phyloP scores from a whole-genome alignment of 2,113 vertebrate genomes.

The Hyaena hyaena region DNA sequence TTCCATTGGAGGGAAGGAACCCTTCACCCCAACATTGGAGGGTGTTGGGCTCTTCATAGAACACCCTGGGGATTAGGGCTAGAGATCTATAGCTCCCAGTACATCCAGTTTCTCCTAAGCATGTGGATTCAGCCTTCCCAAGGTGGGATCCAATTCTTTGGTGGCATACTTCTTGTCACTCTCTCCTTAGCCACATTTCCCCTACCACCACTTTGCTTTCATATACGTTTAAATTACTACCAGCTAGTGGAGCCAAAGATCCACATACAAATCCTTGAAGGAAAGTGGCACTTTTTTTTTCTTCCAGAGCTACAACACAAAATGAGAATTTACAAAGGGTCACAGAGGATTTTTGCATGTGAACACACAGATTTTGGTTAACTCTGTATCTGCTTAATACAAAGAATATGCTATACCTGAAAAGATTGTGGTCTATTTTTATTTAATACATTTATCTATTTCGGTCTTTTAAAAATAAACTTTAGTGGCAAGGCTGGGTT shows the following conservation, averaged over 20 bases:
- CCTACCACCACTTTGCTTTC: not conserved
- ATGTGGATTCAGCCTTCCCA: not conserved
- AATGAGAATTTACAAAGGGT: constrained; percentile 68
- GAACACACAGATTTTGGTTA: constrained; percentile 56
- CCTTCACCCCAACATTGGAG: not conserved
- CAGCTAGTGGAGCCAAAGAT: constrained; percentile 87
- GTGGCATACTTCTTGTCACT: not conserved
- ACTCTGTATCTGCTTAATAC: constrained; percentile 38
- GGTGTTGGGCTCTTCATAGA: not conserved
- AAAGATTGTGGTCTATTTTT: constrained; percentile 41
- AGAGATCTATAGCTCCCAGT: not conserved
- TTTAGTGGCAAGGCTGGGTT: not conserved
- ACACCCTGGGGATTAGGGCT: not conserved
- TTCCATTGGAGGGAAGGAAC: not conserved
- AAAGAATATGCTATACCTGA: not conserved
- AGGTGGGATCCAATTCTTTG: not conserved
- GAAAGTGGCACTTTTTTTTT: constrained; percentile 11
- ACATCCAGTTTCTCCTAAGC: not conserved
- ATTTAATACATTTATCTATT: constrained; percentile 34
- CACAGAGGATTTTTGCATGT: constrained; percentile 31
- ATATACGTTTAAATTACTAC: constrained; percentile 75
- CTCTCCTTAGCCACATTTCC: not conserved
- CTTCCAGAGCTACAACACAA: constrained; percentile 42
- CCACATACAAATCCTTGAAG: constrained; percentile 63
- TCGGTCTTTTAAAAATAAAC: constrained; percentile 56